These are phyloP conservation scores for Myotis myotis DNA, from an alignment of 2,797 vertebrate genomes.

Conservation along the genomic window DNA sequence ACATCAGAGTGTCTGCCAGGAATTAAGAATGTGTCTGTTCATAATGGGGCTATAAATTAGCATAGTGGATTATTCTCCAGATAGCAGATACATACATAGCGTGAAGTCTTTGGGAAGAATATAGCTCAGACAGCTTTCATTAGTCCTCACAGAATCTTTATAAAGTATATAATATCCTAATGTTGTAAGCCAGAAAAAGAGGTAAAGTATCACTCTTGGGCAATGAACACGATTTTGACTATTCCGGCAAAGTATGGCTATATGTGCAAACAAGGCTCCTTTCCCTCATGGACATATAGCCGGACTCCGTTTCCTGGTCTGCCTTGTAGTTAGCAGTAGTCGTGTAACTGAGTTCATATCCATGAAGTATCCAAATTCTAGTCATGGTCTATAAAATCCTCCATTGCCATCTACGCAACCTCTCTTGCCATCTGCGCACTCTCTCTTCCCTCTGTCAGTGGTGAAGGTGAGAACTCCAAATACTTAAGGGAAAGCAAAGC, in stretches of 20 bases:
- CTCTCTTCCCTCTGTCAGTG: background rate
- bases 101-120: constrained; percentile 19
- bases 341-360: background rate
- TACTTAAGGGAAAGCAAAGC: background rate
- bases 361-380: background rate
- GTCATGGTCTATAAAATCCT: background rate
- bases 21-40: constrained; percentile 67
- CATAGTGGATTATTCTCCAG: constrained; percentile 53
- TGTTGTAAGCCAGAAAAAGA: constrained; percentile 36
- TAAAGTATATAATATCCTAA: background rate
- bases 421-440: background rate
- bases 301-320: background rate
- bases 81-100: background rate
- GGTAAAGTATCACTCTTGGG: background rate
- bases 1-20: constrained; percentile 47
- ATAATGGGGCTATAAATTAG: constrained; percentile 65
- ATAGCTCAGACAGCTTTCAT: constrained; percentile 28
- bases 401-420: background rate
- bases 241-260: background rate
- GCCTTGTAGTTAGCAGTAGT: background rate
- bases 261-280: background rate
- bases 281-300: background rate
- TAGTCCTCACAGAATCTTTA: constrained; percentile 10
- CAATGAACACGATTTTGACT: constrained; percentile 37
- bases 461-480: background rate